Percentiles rank a stretch among this genome's conserved stretches.
phyloP scores from a whole-genome alignment of 2,797 vertebrate genomes.

The Neoniphon sammara region DNA sequence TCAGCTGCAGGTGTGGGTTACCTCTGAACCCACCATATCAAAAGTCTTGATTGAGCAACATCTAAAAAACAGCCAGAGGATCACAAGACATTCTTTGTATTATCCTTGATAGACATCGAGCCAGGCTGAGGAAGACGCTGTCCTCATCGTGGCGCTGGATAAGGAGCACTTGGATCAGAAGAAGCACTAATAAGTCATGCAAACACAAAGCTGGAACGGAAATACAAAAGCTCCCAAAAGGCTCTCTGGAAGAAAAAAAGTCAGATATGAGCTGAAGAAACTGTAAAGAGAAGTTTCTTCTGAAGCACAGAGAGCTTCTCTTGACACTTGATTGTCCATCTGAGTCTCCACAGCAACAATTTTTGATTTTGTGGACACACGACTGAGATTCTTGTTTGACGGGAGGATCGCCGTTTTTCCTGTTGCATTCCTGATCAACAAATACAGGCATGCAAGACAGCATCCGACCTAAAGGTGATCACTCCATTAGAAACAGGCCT shows the following conservation, averaged over 20 bases:
- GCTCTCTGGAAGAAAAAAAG: neutral
- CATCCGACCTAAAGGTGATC: slow-evolving; percentile 56
- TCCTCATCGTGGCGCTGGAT: slow-evolving; percentile 42
- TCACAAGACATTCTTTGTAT: slow-evolving; percentile 59
- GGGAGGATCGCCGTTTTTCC: slow-evolving; percentile 47
- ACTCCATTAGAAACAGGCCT: slow-evolving; percentile 48
- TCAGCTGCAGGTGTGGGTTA: slow-evolving; percentile 33
- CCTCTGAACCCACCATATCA: slow-evolving; percentile 45
- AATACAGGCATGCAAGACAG: slow-evolving; percentile 47
- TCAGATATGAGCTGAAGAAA: slow-evolving; percentile 45
- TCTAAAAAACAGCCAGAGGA: slow-evolving; percentile 53
- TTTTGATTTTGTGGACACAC: slow-evolving; percentile 31
- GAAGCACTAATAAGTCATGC: slow-evolving; percentile 68
- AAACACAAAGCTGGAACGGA: slow-evolving; percentile 57
- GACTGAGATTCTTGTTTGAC: slow-evolving; percentile 27
- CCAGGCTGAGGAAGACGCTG: slow-evolving; percentile 36
- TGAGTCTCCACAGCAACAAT: slow-evolving; percentile 42
- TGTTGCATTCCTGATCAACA: slow-evolving; percentile 40
- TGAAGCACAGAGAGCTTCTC: slow-evolving; percentile 31
- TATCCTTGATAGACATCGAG: slow-evolving; percentile 31
- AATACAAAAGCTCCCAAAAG: slow-evolving; percentile 41
- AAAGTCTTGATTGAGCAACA: slow-evolving; percentile 53
- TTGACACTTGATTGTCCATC: slow-evolving; percentile 63
- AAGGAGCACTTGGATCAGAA: slow-evolving; percentile 78
- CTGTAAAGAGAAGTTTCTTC: slow-evolving; percentile 30